These are phyloP conservation scores for Sweltsa coloradensis DNA, from an alignment of 1,140 invertebrate genomes.

Conservation along the genomic window DNA sequence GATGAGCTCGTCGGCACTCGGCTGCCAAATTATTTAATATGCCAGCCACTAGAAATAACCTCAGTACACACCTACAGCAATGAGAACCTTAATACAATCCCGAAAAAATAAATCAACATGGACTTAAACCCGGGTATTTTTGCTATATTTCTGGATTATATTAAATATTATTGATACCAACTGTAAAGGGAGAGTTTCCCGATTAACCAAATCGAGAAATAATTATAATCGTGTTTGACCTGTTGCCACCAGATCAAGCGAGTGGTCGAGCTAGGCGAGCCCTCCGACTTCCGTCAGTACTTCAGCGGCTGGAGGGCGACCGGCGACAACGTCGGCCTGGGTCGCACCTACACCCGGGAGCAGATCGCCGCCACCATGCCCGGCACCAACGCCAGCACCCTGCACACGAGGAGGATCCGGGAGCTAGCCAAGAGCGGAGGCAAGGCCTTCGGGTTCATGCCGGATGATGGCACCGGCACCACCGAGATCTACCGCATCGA, in stretches of 20 bases:
- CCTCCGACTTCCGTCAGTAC: conserved; percentile 65
- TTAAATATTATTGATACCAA: too few relatives aligned
- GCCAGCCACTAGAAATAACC: too few relatives aligned
- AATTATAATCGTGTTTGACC: too few relatives aligned
- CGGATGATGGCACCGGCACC: conserved; percentile 50
- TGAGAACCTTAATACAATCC: too few relatives aligned
- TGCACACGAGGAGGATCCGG: conserved; percentile 25
- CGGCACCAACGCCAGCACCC: conserved; percentile 18
- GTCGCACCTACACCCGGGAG: conserved; percentile 22
- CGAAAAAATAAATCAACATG: too few relatives aligned
- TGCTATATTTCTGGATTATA: too few relatives aligned
- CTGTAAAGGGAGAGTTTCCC: too few relatives aligned
- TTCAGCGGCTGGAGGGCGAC: conserved; percentile 59
- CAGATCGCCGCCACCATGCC: conserved; percentile 17
- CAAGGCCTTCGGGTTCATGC: conserved; percentile 53
- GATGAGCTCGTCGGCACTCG: too few relatives aligned
- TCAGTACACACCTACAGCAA: too few relatives aligned
- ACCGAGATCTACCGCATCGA: conserved; percentile 38
- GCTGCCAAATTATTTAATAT: too few relatives aligned
- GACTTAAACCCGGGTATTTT: too few relatives aligned
- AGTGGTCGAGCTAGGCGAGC: conserved; percentile 60
- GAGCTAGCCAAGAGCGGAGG: conserved; percentile 29
- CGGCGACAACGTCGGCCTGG: conserved; percentile 35
- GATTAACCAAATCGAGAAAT: too few relatives aligned
- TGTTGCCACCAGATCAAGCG: conserved; percentile 37